Conservation (phyloP, 2,113 vertebrate species). For the Cyanistes caeruleus region DNA sequence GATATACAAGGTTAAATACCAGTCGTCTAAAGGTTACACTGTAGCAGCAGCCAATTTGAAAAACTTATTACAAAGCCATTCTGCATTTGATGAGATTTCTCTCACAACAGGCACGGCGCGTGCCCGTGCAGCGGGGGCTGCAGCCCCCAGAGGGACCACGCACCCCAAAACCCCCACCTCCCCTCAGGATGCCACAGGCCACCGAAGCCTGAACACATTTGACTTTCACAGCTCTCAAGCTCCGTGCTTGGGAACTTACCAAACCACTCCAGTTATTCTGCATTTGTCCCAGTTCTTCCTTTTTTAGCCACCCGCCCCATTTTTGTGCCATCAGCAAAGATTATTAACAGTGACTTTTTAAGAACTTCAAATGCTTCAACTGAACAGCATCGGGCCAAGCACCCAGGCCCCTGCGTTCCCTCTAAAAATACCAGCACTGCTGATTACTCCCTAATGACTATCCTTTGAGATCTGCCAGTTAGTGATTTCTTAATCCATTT, state of each 20-base stretch:
- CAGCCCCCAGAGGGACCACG: background rate
- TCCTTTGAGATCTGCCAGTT: slow-evolving; percentile 37
- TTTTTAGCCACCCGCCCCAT: background rate
- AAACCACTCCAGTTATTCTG: background rate
- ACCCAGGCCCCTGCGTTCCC: background rate
- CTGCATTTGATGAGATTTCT: slow-evolving; percentile 62
- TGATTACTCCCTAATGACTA: slow-evolving; percentile 1
- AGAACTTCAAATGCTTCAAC: background rate
- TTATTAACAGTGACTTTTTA: background rate
- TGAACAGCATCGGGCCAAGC: background rate
- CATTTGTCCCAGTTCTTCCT: background rate
- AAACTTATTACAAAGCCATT: slow-evolving; percentile 66
- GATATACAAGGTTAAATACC: slow-evolving; percentile 71
- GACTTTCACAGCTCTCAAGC: background rate
- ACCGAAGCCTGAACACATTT: rapidly evolving
- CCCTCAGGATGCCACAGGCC: background rate
- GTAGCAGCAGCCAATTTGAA: slow-evolving; percentile 67
- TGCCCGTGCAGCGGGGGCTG: background rate
- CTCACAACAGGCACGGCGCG: background rate
- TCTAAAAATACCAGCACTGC: background rate
- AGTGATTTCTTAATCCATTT: slow-evolving; percentile 39
- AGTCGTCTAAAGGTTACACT: slow-evolving; percentile 51
- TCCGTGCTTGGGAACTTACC: background rate
- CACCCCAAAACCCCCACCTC: background rate
- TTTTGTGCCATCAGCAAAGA: background rate